phyloP scores from a whole-genome alignment of 1,140 invertebrate genomes.

The Schmidtea mediterranea region DNA sequence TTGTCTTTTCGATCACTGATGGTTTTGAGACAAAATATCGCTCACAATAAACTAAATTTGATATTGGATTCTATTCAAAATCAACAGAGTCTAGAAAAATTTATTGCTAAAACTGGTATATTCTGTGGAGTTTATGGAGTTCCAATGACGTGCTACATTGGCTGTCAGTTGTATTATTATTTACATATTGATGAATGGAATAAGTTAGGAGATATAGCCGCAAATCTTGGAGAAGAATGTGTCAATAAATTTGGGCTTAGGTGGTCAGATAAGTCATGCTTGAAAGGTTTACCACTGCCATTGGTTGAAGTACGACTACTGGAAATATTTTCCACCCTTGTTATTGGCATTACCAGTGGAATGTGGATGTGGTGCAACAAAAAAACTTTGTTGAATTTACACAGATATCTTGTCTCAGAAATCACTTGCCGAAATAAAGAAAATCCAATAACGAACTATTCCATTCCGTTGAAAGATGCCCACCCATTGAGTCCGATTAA shows the following conservation, averaged over 20 bases:
- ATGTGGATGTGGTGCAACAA: conserved; percentile 40
- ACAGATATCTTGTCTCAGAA: background rate
- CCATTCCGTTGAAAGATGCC: too few species aligned
- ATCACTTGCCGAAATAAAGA: too few species aligned
- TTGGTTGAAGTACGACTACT: conserved; percentile 32
- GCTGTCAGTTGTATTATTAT: conserved; percentile 67
- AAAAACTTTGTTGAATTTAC: conserved; percentile 19
- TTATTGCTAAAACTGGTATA: conserved; percentile 85
- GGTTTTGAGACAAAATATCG: conserved; percentile 71
- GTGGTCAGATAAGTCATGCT: background rate
- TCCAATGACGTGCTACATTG: conserved; percentile 64
- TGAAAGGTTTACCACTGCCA: conserved; percentile 9
- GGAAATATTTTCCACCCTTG: conserved; percentile 34
- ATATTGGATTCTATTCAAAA: conserved; percentile 12
- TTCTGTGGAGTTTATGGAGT: conserved; percentile 79
- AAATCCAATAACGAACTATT: too few species aligned
- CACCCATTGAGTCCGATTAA: too few species aligned
- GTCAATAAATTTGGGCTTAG: background rate
- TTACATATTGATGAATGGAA: conserved; percentile 18
- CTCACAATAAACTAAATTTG: conserved; percentile 17
- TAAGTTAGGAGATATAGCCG: conserved; percentile 9
- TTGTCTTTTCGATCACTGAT: conserved; percentile 80
- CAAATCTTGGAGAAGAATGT: background rate
- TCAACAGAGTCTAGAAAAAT: conserved; percentile 49
- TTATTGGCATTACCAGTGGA: conserved; percentile 33